Evolutionary conservation across 2,113 vertebrate species (phyloP).

Genomic region (Haliaeetus leucogaster): DNA sequence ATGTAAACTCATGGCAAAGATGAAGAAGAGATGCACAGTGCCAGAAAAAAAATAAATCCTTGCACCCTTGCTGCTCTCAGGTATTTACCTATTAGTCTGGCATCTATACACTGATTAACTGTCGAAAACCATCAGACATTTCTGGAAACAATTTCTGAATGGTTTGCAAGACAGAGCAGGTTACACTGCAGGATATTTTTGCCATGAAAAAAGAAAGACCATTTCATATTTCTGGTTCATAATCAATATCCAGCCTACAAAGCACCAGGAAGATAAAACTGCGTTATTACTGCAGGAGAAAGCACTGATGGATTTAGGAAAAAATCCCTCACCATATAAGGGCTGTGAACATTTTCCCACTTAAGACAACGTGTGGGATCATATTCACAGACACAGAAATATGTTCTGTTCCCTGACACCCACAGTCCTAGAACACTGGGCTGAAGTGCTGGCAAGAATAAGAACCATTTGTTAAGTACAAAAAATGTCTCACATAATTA

Average conservation of each 20-base stretch:
- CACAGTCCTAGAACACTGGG: constrained; percentile 64
- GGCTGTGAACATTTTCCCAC: constrained; percentile 63
- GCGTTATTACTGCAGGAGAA: not conserved
- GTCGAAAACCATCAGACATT: not conserved
- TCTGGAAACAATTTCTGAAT: not conserved
- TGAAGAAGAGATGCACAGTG: not conserved
- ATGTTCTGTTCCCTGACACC: constrained; percentile 72
- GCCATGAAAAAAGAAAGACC: not conserved
- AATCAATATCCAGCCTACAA: not conserved
- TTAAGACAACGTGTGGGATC: constrained; percentile 72
- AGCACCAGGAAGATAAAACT: not conserved
- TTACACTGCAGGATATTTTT: not conserved
- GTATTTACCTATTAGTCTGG: not conserved
- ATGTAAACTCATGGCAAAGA: rapidly evolving
- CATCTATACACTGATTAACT: not conserved
- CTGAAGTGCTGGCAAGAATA: constrained; percentile 66
- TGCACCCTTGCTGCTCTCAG: not conserved
- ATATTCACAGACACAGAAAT: constrained; percentile 73
- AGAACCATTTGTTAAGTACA: constrained; percentile 67
- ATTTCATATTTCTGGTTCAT: not conserved
- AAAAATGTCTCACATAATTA: constrained; percentile 60
- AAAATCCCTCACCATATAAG: constrained; percentile 44
- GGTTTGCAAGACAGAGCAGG: not conserved
- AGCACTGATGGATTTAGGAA: not conserved
- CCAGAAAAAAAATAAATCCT: not conserved